Conservation (phyloP, 53 echinoderm and acorn worm species). For the Astropecten irregularis region DNA sequence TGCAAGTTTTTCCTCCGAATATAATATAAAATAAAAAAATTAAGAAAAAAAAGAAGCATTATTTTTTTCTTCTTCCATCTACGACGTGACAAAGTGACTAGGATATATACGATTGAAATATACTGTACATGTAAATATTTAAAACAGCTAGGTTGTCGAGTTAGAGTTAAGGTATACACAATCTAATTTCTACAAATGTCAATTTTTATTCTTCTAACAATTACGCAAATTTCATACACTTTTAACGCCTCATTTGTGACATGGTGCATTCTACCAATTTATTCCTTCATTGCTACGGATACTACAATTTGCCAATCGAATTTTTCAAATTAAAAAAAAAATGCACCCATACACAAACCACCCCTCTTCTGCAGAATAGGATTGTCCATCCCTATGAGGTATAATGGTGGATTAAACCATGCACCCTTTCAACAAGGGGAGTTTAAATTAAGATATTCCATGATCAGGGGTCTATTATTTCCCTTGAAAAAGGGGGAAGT, state of each 20-base stretch:
- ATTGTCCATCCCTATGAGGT: background rate
- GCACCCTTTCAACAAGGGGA: background rate
- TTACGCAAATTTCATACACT: no score
- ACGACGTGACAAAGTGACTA: background rate
- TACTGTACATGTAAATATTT: no score
- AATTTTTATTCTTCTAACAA: background rate
- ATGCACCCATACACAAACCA: no score
- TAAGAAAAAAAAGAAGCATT: background rate
- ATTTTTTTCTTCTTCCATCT: background rate
- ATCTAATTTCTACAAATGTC: background rate
- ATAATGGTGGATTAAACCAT: background rate
- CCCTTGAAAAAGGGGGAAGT: no score
- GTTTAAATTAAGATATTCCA: no score
- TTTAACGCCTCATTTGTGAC: no score
- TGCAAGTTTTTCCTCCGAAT: constrained; percentile 20
- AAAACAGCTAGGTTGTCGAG: background rate
- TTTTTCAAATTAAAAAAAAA: no score
- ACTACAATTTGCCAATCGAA: no score
- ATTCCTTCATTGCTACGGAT: no score
- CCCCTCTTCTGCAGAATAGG: background rate
- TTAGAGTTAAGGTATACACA: background rate
- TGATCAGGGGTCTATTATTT: no score
- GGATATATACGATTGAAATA: background rate
- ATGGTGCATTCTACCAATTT: no score
- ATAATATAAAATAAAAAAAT: no score